Base-by-base conservation (phyloP, 2,888 invertebrate species). In the Phoronis australis region DNA sequence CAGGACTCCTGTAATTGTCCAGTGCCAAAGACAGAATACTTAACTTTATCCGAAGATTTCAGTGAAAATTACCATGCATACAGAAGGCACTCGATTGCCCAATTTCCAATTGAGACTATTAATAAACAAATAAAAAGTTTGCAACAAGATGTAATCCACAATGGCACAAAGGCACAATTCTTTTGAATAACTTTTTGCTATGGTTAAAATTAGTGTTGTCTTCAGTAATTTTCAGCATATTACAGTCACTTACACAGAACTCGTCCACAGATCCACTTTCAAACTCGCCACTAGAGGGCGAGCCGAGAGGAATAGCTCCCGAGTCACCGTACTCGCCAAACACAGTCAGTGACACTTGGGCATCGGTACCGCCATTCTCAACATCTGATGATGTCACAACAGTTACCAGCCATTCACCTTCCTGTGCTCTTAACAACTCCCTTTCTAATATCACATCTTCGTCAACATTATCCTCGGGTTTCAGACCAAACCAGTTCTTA, bases 321-420 rank as follows among this genome's bases (percentile, higher is more conserved):
- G 69, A 58, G 48, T 61, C 60, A 15, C 69, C 69, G 39, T 60
- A 56, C 45, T 66, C 63, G 9, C 73, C 73, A 54, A 67, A 68
- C 22, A 73, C 66, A 6, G 71, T 72, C 42, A 73, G 45, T 5
- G 55, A 61, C 15, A 71, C 71, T 51, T 65, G 62, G 20, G 68
- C 65, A 50, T 69, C 67, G 24, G 71, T 71, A 2, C 67, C 68
- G 47, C 64, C 60, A 42, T 62, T 61, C 5, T 54, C 46, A 6
- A 61, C 60, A 24, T 45, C 51, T 40, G 55, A 55, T 1, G 73
- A 71, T 43, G 52, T 61, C 15, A 31, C 15, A 12, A 69, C 53
- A 21, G 46, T 44, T 12, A 69, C 64, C 45, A 54, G 59, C 63
- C 68, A 72, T n/a, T n/a, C n/a, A n/a, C n/a, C n/a, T n/a, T n/a